Evolutionary conservation across 2,888 invertebrate genomes (phyloP).

Genomic region (Cataglyphis altisquamis): DNA sequence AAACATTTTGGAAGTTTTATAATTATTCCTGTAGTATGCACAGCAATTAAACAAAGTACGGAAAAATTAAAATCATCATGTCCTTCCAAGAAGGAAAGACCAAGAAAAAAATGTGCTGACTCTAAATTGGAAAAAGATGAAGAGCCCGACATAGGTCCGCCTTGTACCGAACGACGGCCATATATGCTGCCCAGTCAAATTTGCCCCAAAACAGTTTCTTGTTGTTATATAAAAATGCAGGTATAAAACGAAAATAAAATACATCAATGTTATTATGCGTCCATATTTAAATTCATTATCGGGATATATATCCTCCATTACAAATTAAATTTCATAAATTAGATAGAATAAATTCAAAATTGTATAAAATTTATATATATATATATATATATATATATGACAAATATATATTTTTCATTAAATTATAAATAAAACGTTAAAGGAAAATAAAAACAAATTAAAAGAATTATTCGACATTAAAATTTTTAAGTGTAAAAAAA

Average conservation of each 20-base stretch:
- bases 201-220: constrained; percentile 49
- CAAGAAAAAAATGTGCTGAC: neutral
- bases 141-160: neutral
- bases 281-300: neutral
- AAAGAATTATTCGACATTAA: neutral
- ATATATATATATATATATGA: neutral
- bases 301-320: neutral
- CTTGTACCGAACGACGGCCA: constrained; percentile 20
- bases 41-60: constrained; percentile 52
- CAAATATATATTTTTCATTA: constrained; percentile 1
- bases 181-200: constrained; percentile 50
- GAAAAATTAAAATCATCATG: constrained; percentile 63
- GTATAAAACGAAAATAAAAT: constrained; percentile 52
- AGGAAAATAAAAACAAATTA: neutral
- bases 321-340: neutral
- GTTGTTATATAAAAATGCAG: constrained; percentile 75
- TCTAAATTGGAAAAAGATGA: neutral
- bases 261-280: neutral
- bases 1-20: neutral
- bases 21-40: constrained; percentile 56
- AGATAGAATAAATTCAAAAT: neutral
- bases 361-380: neutral
- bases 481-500: neutral
- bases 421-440: constrained; percentile 2
- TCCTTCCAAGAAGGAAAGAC: constrained; percentile 62